A percentile compares a stretch with the other conserved stretches of the same genome.
phyloP scores from a whole-genome alignment of 2,888 invertebrate species.

The Tinea trinotella region DNA sequence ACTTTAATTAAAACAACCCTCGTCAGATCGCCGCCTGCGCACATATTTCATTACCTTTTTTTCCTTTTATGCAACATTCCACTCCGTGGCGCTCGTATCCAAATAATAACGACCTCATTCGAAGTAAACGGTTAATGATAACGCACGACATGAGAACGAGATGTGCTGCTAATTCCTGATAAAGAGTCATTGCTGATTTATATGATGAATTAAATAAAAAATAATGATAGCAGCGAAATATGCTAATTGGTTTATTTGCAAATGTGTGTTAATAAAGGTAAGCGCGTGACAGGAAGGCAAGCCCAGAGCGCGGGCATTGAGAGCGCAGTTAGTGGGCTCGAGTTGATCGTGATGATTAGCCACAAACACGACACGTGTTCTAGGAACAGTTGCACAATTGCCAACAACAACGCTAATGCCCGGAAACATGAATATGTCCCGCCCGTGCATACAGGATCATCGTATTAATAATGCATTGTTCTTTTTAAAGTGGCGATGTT shows the following conservation, averaged over 20 bases:
- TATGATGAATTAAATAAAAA: conserved; percentile 10
- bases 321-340: conserved; percentile 13
- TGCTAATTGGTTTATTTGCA: neutral
- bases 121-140: neutral
- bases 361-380: conserved; percentile 14
- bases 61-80: conserved; percentile 9
- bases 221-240: conserved; percentile 2
- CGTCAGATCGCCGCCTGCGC: conserved; percentile 33
- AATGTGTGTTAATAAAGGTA: neutral
- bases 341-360: neutral
- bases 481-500: too few species aligned
- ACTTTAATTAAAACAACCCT: conserved; percentile 55
- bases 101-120: neutral
- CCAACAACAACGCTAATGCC: neutral
- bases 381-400: conserved; percentile 14
- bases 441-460: conserved; percentile 7
- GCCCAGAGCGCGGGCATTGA: neutral
- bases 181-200: neutral
- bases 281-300: conserved; percentile 10
- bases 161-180: conserved; percentile 1
- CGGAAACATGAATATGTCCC: conserved; percentile 7
- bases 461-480: neutral
- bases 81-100: neutral
- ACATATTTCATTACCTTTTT: conserved; percentile 42
- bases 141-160: neutral